A percentile compares a stretch with the other conserved stretches of the same genome.
These are phyloP conservation scores for Apeira syringaria DNA, from an alignment of 2,888 invertebrate genomes.

Conservation along the genomic window DNA sequence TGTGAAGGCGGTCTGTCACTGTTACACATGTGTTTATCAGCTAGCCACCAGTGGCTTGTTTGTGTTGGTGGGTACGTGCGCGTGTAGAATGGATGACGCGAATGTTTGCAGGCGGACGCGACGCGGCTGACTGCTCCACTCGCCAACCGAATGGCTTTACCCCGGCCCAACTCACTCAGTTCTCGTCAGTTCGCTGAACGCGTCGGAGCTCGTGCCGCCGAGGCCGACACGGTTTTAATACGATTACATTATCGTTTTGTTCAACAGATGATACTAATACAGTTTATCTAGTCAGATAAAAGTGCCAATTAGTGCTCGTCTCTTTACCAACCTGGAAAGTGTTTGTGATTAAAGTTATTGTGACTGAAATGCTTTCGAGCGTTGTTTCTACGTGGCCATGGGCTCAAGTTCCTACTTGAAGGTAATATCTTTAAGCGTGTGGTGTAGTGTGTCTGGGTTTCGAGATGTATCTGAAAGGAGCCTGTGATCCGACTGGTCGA, in stretches of 20 bases:
- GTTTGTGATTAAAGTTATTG: conserved; percentile 53
- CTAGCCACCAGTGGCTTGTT: conserved; percentile 54
- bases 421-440: conserved; percentile 69
- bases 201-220: conserved; percentile 68
- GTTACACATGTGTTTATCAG: conserved; percentile 58
- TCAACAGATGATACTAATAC: conserved; percentile 56
- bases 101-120: conserved; percentile 65
- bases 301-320: conserved; percentile 68
- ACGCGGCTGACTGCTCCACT: conserved; percentile 41
- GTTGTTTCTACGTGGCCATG: conserved; percentile 74
- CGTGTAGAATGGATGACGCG: conserved; percentile 76
- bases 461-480: conserved; percentile 58
- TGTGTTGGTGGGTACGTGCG: conserved; percentile 75
- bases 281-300: conserved; percentile 71
- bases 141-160: conserved; percentile 36
- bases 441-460: conserved; percentile 54
- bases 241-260: conserved; percentile 34
- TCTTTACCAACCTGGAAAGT: conserved; percentile 44
- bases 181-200: conserved; percentile 60
- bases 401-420: conserved; percentile 69
- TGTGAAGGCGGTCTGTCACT: conserved; percentile 37
- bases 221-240: conserved; percentile 61
- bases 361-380: conserved; percentile 60
- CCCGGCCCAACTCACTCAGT: conserved; percentile 48
- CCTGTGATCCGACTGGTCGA: conserved; percentile 67